A percentile compares a stretch with the other conserved stretches of the same genome.
Conservation (phyloP, 2,113 vertebrate genomes). For the Epinephelus cyanopodus region DNA sequence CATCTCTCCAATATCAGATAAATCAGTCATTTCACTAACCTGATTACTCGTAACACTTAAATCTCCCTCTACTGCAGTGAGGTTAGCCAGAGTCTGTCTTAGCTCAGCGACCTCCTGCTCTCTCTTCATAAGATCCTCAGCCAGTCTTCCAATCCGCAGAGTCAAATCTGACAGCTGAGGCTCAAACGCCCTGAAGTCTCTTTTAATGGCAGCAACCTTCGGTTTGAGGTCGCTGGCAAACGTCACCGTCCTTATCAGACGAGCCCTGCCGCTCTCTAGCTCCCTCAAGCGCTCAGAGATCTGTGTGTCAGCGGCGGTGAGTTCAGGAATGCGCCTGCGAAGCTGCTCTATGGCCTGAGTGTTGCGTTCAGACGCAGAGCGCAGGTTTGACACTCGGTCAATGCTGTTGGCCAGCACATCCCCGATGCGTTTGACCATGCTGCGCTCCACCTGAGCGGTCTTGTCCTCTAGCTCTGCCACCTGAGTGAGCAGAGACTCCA, state of each 20-base stretch:
- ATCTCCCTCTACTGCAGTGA: conserved; percentile 82
- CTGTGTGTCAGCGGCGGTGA: conserved; percentile 79
- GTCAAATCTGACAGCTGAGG: conserved; percentile 90
- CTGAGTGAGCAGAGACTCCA: conserved; percentile 84
- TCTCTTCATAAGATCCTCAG: conserved; percentile 85
- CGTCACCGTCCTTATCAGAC: conserved; percentile 87
- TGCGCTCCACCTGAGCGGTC: conserved; percentile 85
- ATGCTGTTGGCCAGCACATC: conserved; percentile 91
- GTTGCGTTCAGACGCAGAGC: conserved; percentile 85
- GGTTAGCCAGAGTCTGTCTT: conserved; percentile 87
- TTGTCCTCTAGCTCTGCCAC: conserved; percentile 86
- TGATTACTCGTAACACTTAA: conserved; percentile 81
- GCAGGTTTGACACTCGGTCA: conserved; percentile 87
- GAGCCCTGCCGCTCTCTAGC: conserved; percentile 91
- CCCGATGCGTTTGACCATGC: conserved; percentile 88
- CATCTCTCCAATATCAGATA: conserved; percentile 51
- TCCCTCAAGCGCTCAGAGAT: conserved; percentile 84
- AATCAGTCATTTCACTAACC: conserved; percentile 81
- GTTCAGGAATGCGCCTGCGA: conserved; percentile 80
- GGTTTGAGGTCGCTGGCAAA: conserved; percentile 95
- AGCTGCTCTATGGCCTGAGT: conserved; percentile 83
- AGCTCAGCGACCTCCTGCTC: conserved; percentile 88
- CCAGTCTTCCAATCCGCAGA: conserved; percentile 89
- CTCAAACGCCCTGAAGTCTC: conserved; percentile 88
- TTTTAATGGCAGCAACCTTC: conserved; percentile 88